A percentile compares a stretch with the other conserved stretches of the same genome.
Evolutionary conservation across 2,113 vertebrate genomes (phyloP).

Genomic region (Tragelaphus imberbis): DNA sequence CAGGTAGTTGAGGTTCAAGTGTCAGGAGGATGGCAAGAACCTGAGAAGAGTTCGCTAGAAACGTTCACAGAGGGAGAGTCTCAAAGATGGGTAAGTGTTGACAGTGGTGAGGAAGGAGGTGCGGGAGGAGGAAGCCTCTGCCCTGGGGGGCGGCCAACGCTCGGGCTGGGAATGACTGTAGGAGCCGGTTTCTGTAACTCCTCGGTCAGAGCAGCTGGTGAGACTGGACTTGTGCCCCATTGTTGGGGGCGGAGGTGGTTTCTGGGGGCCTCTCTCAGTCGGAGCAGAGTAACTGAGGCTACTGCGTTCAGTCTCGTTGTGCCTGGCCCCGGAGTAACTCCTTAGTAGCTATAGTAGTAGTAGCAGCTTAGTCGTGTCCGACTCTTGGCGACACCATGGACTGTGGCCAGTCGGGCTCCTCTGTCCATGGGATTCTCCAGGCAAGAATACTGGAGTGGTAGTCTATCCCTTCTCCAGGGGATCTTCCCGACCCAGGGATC

Average conservation of each 20-base stretch:
- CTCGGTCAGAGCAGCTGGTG: not conserved
- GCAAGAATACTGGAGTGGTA: not conserved
- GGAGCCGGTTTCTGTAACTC: not conserved
- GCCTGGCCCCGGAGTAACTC: not conserved
- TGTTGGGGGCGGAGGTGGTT: not conserved
- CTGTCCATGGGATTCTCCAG: not conserved
- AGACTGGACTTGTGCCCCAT: not conserved
- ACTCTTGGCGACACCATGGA: not conserved
- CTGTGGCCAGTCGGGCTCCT: not conserved
- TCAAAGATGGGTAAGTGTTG: not conserved
- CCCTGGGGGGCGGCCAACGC: rapidly evolving
- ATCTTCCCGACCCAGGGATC: not conserved
- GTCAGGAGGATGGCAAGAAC: not conserved
- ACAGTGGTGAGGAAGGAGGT: not conserved
- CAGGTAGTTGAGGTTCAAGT: not conserved
- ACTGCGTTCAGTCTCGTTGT: not conserved
- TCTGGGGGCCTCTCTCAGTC: not conserved
- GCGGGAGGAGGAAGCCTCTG: not conserved
- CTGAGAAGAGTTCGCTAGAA: not conserved
- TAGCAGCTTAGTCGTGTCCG: not conserved
- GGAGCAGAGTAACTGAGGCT: not conserved
- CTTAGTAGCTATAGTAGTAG: not conserved
- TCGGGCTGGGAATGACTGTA: not conserved
- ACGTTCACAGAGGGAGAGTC: not conserved
- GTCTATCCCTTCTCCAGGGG: not conserved